These are phyloP conservation scores for Pachliopta kotzebuea DNA, from an alignment of 2,888 invertebrate genomes.

Conservation along the genomic window DNA sequence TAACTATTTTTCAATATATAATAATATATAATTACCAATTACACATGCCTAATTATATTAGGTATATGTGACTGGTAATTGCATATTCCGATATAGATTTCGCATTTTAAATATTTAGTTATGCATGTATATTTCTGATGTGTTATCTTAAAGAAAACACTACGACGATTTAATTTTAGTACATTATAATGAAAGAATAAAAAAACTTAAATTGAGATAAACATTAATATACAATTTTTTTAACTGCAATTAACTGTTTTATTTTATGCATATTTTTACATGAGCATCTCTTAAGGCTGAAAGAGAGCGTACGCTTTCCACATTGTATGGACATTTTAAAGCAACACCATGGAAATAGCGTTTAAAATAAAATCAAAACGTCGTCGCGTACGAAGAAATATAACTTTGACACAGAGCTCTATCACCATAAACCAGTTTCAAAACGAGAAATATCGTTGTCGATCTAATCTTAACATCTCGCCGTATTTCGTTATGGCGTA, in stretches of 20 bases:
- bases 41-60: background rate
- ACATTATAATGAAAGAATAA: background rate
- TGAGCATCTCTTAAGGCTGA: background rate
- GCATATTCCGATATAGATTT: too few species aligned
- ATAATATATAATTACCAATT: too few species aligned
- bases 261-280: background rate
- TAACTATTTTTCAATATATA: too few species aligned
- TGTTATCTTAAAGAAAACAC: background rate
- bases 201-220: background rate
- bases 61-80: too few species aligned
- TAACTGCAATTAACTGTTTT: background rate
- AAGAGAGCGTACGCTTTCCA: slow-evolving; percentile 3
- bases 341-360: slow-evolving; percentile 7
- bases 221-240: too few species aligned
- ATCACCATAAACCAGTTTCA: slow-evolving; percentile 48
- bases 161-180: background rate
- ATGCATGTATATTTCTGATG: background rate
- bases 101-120: background rate
- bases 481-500: slow-evolving; percentile 50
- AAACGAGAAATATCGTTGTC: slow-evolving; percentile 60
- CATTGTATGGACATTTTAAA: slow-evolving; percentile 14
- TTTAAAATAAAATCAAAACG: slow-evolving; percentile 16
- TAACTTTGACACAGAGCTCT: slow-evolving; percentile 45
- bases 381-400: slow-evolving; percentile 35
- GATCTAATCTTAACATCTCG: slow-evolving; percentile 71